Percentiles rank a stretch among this genome's conserved stretches.
Conservation (phyloP, 1,140 invertebrate species). For the Reticulitermes speratus region DNA sequence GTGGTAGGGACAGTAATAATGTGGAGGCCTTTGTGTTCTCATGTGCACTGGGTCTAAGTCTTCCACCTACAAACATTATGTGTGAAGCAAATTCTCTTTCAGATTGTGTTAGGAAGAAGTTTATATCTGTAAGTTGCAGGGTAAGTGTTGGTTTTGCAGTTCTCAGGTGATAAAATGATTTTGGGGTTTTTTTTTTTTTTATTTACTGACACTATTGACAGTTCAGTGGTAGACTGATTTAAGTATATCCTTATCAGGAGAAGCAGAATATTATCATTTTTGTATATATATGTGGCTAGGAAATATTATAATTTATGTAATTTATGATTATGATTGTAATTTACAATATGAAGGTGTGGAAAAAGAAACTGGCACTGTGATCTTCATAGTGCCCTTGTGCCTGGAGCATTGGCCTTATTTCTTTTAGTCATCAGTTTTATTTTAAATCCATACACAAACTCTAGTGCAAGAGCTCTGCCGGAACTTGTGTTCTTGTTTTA, state of each 20-base stretch:
- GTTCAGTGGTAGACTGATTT: background rate
- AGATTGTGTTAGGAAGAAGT: too few relatives aligned
- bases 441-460: too few relatives aligned
- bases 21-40: background rate
- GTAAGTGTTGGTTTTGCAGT: constrained; percentile 2
- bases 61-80: background rate
- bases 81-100: too few relatives aligned
- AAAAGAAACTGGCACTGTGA: background rate
- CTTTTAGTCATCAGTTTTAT: background rate
- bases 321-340: background rate
- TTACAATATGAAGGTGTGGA: background rate
- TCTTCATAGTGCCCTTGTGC: background rate
- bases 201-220: background rate
- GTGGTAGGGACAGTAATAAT: background rate
- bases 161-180: background rate
- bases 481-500: background rate
- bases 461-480: background rate
- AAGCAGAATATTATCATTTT: background rate
- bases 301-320: background rate
- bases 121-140: background rate
- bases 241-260: background rate
- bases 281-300: background rate
- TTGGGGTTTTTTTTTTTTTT: background rate
- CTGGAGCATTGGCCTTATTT: background rate
- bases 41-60: background rate